Conservation (phyloP, 1,140 invertebrate species). For the Drosophila watanabei region DNA sequence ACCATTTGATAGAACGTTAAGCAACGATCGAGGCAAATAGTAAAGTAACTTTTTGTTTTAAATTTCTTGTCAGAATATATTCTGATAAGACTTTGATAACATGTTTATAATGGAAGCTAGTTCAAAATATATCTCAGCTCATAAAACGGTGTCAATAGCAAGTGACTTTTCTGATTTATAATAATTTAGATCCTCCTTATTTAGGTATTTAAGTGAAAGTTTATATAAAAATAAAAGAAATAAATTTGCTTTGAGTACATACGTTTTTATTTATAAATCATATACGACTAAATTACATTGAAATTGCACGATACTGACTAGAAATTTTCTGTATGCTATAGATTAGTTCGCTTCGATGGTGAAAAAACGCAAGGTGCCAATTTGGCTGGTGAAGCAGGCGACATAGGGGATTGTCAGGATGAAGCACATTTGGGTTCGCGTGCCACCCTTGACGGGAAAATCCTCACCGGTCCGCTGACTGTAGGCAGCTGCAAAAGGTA, state of each 20-base stretch:
- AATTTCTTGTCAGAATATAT: not conserved
- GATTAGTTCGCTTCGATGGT: slow-evolving; percentile 14
- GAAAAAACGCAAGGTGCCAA: slow-evolving; percentile 60
- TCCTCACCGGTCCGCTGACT: slow-evolving; percentile 33
- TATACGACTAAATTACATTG: not conserved
- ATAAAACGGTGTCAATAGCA: no score
- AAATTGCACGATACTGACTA: slow-evolving; percentile 42
- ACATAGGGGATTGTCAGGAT: slow-evolving; percentile 54
- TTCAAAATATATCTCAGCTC: no score
- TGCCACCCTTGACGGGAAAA: slow-evolving; percentile 57
- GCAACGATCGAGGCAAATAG: not conserved
- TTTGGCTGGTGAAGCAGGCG: slow-evolving; percentile 45
- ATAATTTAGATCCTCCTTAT: no score
- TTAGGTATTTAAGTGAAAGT: no score
- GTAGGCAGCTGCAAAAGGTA: slow-evolving; percentile 46
- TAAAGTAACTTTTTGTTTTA: no score
- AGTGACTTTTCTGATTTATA: no score
- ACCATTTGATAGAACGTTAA: not conserved
- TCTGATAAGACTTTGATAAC: not conserved
- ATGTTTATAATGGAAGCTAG: no score
- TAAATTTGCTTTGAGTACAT: no score
- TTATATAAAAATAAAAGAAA: no score
- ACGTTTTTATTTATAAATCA: not conserved
- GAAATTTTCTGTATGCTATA: not conserved
- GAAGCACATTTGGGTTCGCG: slow-evolving; percentile 56